Percentiles rank a stretch among this genome's conserved stretches.
phyloP scores from a whole-genome alignment of 2,888 invertebrate species.

The Euplagia quadripunctaria region DNA sequence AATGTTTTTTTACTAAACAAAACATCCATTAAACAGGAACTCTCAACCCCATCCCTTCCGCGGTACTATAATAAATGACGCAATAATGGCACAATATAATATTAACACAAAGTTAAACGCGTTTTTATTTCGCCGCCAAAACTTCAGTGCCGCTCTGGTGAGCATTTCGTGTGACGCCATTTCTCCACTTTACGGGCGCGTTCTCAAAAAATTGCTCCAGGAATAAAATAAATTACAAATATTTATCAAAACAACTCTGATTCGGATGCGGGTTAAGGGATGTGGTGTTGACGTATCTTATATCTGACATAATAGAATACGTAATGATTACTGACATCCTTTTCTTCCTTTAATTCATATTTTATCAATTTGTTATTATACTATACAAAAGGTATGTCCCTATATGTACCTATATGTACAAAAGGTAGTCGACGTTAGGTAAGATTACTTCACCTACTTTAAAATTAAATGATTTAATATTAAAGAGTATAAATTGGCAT shows the following conservation, averaged over 20 bases:
- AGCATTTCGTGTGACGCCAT: constrained; percentile 70
- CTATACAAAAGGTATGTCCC: too few species aligned
- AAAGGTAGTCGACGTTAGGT: background rate
- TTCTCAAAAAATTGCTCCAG: constrained; percentile 78
- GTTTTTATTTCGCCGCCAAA: constrained; percentile 84
- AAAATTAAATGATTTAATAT: background rate
- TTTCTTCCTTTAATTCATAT: background rate
- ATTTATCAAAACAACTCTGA: constrained; percentile 79
- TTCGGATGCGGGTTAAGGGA: constrained; percentile 61
- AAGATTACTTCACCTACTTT: background rate
- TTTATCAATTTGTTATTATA: background rate
- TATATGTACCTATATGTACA: too few species aligned
- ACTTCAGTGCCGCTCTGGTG: constrained; percentile 76
- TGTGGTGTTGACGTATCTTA: constrained; percentile 47
- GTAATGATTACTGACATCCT: constrained; percentile 12
- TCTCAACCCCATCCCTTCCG: constrained; percentile 85
- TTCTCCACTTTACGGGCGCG: constrained; percentile 73
- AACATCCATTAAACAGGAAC: constrained; percentile 84
- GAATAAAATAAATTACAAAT: constrained; percentile 82
- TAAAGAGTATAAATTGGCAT: background rate
- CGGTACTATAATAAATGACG: constrained; percentile 86
- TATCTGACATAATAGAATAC: constrained; percentile 20
- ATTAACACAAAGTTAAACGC: constrained; percentile 87
- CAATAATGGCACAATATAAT: constrained; percentile 87
- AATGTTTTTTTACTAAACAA: constrained; percentile 81